phyloP scores from a whole-genome alignment of 2,113 vertebrate genomes.

The Petrocephalus microphthalmus region DNA sequence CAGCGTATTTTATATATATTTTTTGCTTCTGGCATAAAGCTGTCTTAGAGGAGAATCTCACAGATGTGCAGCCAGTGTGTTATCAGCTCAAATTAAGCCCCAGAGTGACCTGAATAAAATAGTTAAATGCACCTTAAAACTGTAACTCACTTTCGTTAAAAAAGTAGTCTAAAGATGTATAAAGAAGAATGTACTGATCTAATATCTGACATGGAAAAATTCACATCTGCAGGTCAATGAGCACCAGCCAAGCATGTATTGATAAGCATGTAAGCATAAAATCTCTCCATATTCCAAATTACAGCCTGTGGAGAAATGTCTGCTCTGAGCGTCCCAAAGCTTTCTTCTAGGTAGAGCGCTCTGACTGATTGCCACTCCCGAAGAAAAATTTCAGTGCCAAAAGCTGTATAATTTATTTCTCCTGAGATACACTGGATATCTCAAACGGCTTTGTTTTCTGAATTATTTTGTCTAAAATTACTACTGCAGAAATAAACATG shows the following conservation, averaged over 20 bases:
- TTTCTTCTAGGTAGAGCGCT: neutral
- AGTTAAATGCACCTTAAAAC: neutral
- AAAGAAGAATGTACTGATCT: neutral
- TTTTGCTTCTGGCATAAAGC: neutral
- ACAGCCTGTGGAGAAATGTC: neutral
- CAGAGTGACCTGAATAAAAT: neutral
- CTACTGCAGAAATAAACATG: neutral
- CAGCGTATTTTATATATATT: neutral
- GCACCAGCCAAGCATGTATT: neutral
- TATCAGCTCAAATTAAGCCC: neutral
- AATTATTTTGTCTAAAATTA: constrained; percentile 6
- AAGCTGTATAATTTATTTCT: neutral
- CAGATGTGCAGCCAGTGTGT: neutral
- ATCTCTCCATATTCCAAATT: constrained; percentile 1
- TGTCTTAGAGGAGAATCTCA: neutral
- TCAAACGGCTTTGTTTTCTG: neutral
- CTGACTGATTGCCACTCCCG: neutral
- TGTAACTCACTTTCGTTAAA: neutral
- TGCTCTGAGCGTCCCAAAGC: neutral
- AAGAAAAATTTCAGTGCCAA: neutral
- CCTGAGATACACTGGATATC: neutral
- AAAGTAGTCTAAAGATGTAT: neutral
- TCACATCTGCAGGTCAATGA: neutral
- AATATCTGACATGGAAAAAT: neutral
- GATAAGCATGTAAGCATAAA: neutral